Conservation (phyloP, 1,140 invertebrate species). For the Hetaerina americana region DNA sequence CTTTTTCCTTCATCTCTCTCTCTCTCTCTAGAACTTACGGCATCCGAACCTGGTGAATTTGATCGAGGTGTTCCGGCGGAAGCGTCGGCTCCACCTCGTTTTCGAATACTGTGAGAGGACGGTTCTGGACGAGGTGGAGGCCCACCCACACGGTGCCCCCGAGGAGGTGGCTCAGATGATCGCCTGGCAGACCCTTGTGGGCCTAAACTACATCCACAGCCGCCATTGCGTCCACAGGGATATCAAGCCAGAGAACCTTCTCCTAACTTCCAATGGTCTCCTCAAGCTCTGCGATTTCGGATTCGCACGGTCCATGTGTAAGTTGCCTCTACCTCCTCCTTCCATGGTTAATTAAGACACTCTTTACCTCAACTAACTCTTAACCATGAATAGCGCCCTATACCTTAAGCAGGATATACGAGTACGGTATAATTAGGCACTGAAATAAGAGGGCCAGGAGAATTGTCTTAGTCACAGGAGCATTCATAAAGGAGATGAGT, state of each 20-base stretch:
- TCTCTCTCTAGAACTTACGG: constrained; percentile 75
- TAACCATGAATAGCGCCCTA: too few species aligned
- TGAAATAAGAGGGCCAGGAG: too few species aligned
- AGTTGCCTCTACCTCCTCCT: constrained; percentile 26
- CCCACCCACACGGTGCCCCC: constrained; percentile 69
- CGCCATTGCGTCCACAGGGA: constrained; percentile 94
- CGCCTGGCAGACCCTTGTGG: constrained; percentile 89
- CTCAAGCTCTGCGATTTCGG: constrained; percentile 99
- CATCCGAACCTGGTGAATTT: constrained; percentile 96
- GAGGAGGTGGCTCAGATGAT: constrained; percentile 82
- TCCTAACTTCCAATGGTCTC: constrained; percentile 84
- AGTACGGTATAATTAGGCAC: too few species aligned
- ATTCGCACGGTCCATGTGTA: constrained; percentile 93
- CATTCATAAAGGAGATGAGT: too few species aligned
- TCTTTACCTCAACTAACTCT: too few species aligned
- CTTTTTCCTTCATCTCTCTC: constrained; percentile 3
- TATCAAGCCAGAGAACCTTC: constrained; percentile 97
- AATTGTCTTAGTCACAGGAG: too few species aligned
- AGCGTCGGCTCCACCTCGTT: constrained; percentile 91
- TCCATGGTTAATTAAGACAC: too few species aligned
- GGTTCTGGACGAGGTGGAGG: constrained; percentile 90
- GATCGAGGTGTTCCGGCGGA: constrained; percentile 93
- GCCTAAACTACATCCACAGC: constrained; percentile 90
- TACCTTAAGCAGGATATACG: too few species aligned
- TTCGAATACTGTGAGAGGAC: constrained; percentile 99